Percentiles rank a stretch among this genome's conserved stretches.
Conservation (phyloP, 2,888 invertebrate species). For the Pasiphila rectangulata region DNA sequence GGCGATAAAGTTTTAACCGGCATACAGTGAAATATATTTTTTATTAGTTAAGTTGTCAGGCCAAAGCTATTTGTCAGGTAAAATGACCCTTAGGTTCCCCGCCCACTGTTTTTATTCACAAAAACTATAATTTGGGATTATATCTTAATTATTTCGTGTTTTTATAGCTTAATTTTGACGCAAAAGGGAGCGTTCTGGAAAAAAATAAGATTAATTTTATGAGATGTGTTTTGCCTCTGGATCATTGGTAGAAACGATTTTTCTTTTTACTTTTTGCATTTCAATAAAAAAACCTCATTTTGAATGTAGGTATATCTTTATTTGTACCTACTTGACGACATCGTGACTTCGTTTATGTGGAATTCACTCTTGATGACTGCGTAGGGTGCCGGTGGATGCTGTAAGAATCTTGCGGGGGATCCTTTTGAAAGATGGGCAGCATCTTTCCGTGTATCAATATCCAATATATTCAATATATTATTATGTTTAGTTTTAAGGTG, state of each 20-base stretch:
- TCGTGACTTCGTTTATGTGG: too few species aligned
- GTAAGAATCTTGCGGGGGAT: too few species aligned
- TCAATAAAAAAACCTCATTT: neutral
- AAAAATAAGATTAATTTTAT: constrained; percentile 11
- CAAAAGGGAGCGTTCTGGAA: constrained; percentile 8
- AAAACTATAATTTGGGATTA: constrained; percentile 25
- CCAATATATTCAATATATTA: too few species aligned
- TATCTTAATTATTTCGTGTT: constrained; percentile 28
- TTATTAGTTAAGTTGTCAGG: constrained; percentile 20
- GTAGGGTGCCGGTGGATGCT: too few species aligned
- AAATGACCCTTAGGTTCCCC: constrained; percentile 42
- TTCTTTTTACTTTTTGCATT: constrained; percentile 1
- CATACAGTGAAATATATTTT: neutral
- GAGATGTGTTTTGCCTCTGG: constrained; percentile 11
- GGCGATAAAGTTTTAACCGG: constrained; percentile 22
- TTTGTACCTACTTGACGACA: too few species aligned
- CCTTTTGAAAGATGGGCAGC: too few species aligned
- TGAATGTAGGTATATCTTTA: too few species aligned
- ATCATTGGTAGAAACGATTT: neutral
- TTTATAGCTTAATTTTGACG: constrained; percentile 17
- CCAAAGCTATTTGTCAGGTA: constrained; percentile 67
- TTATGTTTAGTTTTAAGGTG: too few species aligned
- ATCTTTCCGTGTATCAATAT: too few species aligned
- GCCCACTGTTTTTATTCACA: constrained; percentile 21
- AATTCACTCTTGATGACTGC: too few species aligned